Conservation (phyloP, 2,797 vertebrate genomes). For the Neosilurus mollespiculum region DNA sequence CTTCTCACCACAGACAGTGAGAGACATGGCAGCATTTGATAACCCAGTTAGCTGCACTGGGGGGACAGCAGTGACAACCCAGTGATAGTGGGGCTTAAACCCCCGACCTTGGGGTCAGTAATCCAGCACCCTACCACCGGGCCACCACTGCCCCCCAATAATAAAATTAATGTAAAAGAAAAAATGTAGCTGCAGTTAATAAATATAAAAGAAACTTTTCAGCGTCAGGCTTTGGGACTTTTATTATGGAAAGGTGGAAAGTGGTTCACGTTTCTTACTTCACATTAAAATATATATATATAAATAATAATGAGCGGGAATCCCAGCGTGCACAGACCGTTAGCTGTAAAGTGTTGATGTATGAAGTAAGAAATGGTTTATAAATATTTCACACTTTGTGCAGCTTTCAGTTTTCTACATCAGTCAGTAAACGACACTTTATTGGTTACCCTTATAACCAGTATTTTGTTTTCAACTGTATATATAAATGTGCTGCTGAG, state of each 20-base stretch:
- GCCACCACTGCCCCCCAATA: no score
- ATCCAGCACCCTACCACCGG: no score
- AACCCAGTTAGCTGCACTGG: no score
- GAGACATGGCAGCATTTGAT: no score
- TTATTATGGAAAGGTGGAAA: background rate
- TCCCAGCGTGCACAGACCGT: background rate
- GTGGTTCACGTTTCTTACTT: background rate
- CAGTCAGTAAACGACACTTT: background rate
- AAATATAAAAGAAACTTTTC: background rate
- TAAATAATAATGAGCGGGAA: background rate
- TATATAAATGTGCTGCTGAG: background rate
- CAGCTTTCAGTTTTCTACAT: background rate
- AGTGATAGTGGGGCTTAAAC: no score
- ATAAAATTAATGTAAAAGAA: background rate
- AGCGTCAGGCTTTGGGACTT: background rate
- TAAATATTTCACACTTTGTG: no score
- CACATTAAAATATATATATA: no score
- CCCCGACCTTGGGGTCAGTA: no score
- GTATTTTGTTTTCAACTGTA: background rate
- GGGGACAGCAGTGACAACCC: no score
- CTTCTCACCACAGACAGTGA: no score
- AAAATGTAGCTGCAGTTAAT: background rate
- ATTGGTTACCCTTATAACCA: background rate
- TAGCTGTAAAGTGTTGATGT: no score
- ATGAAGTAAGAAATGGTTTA: no score